phyloP scores from a whole-genome alignment of 1,140 invertebrate species.

The Rhopalosiphum maidis region DNA sequence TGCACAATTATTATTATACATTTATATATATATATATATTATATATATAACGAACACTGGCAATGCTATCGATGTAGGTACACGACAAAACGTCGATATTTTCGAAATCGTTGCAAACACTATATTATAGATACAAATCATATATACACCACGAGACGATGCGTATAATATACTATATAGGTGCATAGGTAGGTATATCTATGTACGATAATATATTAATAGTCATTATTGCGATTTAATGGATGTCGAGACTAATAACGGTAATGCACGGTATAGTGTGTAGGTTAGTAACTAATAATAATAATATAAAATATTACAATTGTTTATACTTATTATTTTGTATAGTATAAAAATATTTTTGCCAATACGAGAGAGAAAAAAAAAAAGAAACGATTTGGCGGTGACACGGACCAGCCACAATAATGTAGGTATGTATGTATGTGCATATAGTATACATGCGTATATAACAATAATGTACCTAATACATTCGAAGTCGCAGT shows the following conservation, averaged over 20 bases:
- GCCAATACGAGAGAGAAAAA: too few species aligned
- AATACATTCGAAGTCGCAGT: neutral
- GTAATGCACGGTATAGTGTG: neutral
- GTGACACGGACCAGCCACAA: constrained; percentile 22
- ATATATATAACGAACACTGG: neutral
- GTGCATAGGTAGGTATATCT: neutral
- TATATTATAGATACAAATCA: neutral
- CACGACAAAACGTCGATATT: neutral
- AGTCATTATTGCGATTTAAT: neutral
- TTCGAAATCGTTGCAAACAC: neutral
- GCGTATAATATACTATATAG: neutral
- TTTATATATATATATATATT: neutral
- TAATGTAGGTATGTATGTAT: neutral
- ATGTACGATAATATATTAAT: neutral
- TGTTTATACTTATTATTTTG: neutral
- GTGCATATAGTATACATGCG: neutral
- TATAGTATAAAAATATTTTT: neutral
- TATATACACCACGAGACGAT: neutral
- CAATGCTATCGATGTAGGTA: neutral
- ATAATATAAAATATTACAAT: neutral
- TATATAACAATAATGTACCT: neutral
- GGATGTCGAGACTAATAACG: neutral
- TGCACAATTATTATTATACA: neutral
- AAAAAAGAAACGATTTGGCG: neutral
- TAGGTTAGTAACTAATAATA: neutral